Base-by-base conservation (phyloP, 2,797 vertebrate species). In the Taeniopygia guttata region DNA sequence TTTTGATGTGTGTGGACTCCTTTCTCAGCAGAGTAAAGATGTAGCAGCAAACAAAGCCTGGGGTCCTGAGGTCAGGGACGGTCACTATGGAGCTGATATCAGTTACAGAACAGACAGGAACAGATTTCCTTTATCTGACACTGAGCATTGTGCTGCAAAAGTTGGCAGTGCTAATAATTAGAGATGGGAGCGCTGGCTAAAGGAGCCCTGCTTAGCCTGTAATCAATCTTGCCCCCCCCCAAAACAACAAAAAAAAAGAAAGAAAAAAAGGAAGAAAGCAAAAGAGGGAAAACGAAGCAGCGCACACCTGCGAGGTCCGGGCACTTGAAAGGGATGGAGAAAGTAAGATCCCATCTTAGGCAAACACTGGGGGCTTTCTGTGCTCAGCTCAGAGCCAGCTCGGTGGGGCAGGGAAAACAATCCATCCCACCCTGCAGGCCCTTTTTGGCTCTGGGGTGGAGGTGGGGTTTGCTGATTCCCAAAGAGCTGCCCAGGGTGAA, bases 121-220 rank as follows among this genome's bases (percentile, higher is more conserved):
- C 97, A 96, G 97, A 97, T 98, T 98, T 97, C 94, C 58, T 97
- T 97, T 97, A 96, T 97, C 96, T 96, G 97, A 96, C 97, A 96
- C 97, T 92, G 97, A 94, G 96, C 97, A 97, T 97, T 97, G 97
- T 97, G 93, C 52, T 81, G 92, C 72, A 56, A 76, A 86, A 91
- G 93, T 94, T 96, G 97, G 96, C 96, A 95, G 89, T 84, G 95
- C 96, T 95, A 94, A 96, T 96, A 92, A 96, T 90, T 89, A 92
- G 92, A 95, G 96, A 96, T 88, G 94, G 62, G 89, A 90, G 87
- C 4, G 45, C 92, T 87, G 10, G 52, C 81, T 84, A 79, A 87
- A 93, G 94, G 68, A 94, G 74, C 78, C 66, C 84, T 79, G 94
- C 95, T 96, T 72, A 87, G 90, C 76, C 21, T 94, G 95, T 91